Evolutionary conservation across 2,888 invertebrate genomes (phyloP), one percentile per base, ranked within the genome.

Genomic region (Tipula helvola): DNA sequence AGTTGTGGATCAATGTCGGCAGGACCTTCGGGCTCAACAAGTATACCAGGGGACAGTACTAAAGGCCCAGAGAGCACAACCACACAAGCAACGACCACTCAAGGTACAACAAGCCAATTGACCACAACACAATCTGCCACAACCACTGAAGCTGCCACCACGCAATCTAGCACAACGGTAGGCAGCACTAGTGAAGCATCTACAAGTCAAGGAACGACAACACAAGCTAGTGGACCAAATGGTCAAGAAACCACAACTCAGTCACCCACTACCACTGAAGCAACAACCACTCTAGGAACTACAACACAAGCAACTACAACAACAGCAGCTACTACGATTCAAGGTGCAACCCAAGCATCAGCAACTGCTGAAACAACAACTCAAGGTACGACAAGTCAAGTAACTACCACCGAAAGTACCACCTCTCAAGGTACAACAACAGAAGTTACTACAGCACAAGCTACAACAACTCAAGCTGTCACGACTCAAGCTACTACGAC

Each of bases 21-120:
- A 10, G 44, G 44, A 12, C 1, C 10, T 12, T 41, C 41, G 41
- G 44, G 44, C 3, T 16, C 16, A 42, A 52, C 47, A 10, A 36
- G 52, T 36, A 87, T 87, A 89, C 44, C 90, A 89, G 16, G 89
- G 90, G n/a, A 88, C 87, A 41, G 88, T 89, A 87, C 86, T 87
- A 83, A 88, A 57, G 13, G 88, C 1, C 88, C 88, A 28, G 88
- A 86, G 87, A 87, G 39, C 39, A 39, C 39, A 39, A 39, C 39
- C 39, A 71, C 71, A 3, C 28, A 71, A 28, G 71, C 28, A 0
- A 71, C 87, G 18, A 85, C 44, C 44, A 44, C 44, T 8, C 44
- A 44, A 44, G 44, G 5, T 7, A 16, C 87, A 42, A 12, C 28
- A 36, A 16, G 89, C 42, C 89, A 89, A 16, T 89, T 90, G 12